Conservation (phyloP, 2,113 vertebrate genomes). For the Steatornis caripensis region DNA sequence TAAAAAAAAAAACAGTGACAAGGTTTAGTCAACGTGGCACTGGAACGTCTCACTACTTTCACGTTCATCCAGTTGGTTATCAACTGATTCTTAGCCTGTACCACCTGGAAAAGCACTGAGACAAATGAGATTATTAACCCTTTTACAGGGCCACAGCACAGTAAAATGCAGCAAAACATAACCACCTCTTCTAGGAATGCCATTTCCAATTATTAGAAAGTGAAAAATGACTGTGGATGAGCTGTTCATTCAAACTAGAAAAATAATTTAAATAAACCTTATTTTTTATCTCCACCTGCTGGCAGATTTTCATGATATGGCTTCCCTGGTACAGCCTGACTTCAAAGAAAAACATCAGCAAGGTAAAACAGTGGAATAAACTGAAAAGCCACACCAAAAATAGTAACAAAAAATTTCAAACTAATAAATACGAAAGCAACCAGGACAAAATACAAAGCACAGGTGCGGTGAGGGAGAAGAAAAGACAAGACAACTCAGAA, state of each 20-base stretch:
- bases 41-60: background rate
- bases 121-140: background rate
- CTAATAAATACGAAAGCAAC: background rate
- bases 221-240: background rate
- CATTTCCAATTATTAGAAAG: background rate
- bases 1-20: background rate
- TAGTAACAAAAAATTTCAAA: background rate
- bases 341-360: background rate
- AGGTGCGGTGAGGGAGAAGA: background rate
- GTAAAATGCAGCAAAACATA: background rate
- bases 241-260: background rate
- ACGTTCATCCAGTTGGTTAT: background rate
- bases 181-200: background rate
- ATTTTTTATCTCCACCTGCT: background rate
- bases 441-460: background rate
- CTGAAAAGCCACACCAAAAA: background rate
- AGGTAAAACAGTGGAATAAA: background rate
- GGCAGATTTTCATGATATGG: background rate
- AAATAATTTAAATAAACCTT: background rate
- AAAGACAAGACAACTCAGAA: background rate
- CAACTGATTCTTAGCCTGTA: background rate
- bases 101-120: background rate
- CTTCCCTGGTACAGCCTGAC: background rate
- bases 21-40: background rate
- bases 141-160: background rate